These are phyloP conservation scores for Acrocephalus arundinaceus DNA, from an alignment of 2,113 vertebrate genomes.

Conservation along the genomic window DNA sequence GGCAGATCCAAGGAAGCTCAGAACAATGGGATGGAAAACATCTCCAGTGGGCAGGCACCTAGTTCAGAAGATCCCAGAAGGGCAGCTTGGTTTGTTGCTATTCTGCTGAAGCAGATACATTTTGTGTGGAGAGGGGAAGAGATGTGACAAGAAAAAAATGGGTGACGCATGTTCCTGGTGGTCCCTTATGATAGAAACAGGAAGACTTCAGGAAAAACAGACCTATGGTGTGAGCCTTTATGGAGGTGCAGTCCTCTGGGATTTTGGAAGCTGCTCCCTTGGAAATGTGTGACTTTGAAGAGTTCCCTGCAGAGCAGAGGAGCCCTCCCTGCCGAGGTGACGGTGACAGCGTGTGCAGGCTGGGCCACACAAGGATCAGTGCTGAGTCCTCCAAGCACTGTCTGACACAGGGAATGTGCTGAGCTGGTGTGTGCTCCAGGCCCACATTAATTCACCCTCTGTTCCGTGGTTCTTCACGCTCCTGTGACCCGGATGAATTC, in stretches of 20 bases:
- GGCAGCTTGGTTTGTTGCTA: background rate
- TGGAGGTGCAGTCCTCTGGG: background rate
- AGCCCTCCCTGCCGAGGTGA: background rate
- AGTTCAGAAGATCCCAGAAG: background rate
- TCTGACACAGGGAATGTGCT: slow-evolving; percentile 3
- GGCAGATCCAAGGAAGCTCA: background rate
- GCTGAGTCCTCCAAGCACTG: background rate
- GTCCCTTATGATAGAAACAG: background rate
- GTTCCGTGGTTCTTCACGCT: background rate
- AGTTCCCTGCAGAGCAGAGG: background rate
- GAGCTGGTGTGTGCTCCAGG: background rate
- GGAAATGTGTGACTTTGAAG: background rate
- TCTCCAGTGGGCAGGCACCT: background rate
- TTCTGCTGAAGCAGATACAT: background rate
- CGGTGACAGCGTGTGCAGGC: background rate
- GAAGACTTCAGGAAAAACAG: background rate
- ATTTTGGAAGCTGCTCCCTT: background rate
- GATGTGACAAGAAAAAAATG: background rate
- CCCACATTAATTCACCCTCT: background rate
- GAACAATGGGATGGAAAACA: rapidly evolving
- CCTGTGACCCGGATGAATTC: slow-evolving; percentile 11
- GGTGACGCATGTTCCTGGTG: background rate
- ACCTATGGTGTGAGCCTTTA: background rate
- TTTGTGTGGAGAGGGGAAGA: background rate
- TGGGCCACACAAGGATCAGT: background rate